A percentile compares a stretch with the other conserved stretches of the same genome.
These are phyloP conservation scores for Pomatostomus ruficeps DNA, from an alignment of 2,113 vertebrate genomes.

Conservation along the genomic window DNA sequence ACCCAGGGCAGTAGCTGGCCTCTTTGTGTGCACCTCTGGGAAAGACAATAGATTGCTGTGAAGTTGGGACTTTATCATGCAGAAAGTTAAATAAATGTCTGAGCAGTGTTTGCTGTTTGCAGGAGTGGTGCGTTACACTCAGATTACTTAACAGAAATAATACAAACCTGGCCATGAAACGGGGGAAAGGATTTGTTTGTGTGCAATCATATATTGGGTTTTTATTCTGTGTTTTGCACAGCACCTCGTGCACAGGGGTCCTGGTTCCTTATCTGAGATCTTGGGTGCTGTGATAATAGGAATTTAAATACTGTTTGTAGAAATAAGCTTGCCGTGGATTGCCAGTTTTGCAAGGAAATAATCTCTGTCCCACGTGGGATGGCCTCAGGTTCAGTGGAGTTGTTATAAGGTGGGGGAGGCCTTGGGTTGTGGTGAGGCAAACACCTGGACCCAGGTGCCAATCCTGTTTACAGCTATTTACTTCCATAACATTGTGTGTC, in stretches of 20 bases:
- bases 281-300: background rate
- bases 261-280: background rate
- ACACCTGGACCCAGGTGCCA: background rate
- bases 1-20: background rate
- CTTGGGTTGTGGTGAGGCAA: background rate
- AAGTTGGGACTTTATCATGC: background rate
- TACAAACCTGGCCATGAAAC: background rate
- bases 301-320: background rate
- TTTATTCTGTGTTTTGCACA: background rate
- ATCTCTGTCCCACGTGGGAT: background rate
- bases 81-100: constrained; percentile 29
- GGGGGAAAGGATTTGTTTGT: background rate
- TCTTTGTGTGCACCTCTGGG: background rate
- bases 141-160: background rate
- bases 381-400: background rate
- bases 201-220: background rate
- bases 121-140: background rate
- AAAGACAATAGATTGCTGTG: background rate
- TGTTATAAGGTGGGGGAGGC: background rate
- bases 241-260: background rate
- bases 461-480: background rate
- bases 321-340: background rate
- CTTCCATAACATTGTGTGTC: background rate
- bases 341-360: background rate
- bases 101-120: constrained; percentile 36